Base-by-base conservation (phyloP, 2,113 vertebrate genomes). In the Fregata magnificens region DNA sequence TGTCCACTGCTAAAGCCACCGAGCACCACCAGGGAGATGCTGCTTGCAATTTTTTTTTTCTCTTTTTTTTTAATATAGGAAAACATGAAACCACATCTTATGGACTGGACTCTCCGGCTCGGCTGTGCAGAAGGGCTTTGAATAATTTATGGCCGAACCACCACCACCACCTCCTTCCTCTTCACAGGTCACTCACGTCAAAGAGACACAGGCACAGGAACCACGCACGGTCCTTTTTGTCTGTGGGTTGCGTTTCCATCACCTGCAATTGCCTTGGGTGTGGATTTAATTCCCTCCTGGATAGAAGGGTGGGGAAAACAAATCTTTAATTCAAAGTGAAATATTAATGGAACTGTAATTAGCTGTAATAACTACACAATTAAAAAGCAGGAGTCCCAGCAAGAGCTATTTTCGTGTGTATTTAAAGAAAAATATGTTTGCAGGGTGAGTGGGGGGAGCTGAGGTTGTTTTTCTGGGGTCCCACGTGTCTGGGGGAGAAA, bases 291-390 rank as follows among this genome's bases (percentile, higher is more conserved):
- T 97, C 97, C 86, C 95, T 93, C 85, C 87, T 96, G 82, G 61
- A n/a, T 47, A 16, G 67, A 55, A 88, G 61, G 92, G 78, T 86
- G 78, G 16, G 42, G 86, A 74, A 82, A 90, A 97, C 58, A 87
- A 95, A 96, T 97, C 96, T 97, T 97, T 97, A 97, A 98, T 95
- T 98, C 97, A 98, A 97, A 97, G 95, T 88, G 93, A 97, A 98
- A 97, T 97, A 98, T 97, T 98, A 98, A 98, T 97, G 97, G 96
- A 95, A 93, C 89, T 85, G 82, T 95, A 98, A 92, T 94, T 95
- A 95, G 95, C 90, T 94, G 88, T 70, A 96, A 96, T 86, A 93
- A 81, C 95, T 83, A 88, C 84, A 96, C 80, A 77, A 85, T 53
- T 95, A 96, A 95, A 95, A 79, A 93, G 34, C 45, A 72, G n/a